phyloP scores from a whole-genome alignment of 1,140 invertebrate genomes.

The Trichonephila inaurata region DNA sequence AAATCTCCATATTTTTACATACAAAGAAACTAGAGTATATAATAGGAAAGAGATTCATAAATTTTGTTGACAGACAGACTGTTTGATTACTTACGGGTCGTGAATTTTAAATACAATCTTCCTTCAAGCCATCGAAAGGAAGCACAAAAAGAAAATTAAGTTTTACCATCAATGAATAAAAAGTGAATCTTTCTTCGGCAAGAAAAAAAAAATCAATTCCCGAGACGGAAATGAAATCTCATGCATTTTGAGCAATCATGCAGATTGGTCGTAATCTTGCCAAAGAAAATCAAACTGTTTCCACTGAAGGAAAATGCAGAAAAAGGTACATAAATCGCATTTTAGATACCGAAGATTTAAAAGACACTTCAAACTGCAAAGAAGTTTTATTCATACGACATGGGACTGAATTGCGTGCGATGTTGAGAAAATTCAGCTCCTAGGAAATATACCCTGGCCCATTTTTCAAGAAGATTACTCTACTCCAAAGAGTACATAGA shows the following conservation, averaged over 20 bases:
- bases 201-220: not conserved
- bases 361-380: constrained; percentile 33
- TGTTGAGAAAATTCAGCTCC: constrained; percentile 17
- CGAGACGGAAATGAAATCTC: not conserved
- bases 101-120: too few species aligned
- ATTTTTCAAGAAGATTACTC: constrained; percentile 56
- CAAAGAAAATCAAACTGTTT: constrained; percentile 35
- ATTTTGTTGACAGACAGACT: too few species aligned
- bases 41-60: too few species aligned
- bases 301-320: not conserved
- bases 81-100: too few species aligned
- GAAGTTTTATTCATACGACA: constrained; percentile 61
- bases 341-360: constrained; percentile 43
- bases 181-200: not conserved
- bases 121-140: too few species aligned
- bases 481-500: not conserved
- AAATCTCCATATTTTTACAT: too few species aligned
- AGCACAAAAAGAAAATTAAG: not conserved
- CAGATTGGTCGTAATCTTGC: constrained; percentile 11
- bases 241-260: not conserved
- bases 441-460: not conserved
- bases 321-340: constrained; percentile 33
- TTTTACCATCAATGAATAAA: not conserved
- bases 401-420: constrained; percentile 44
- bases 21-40: too few species aligned